Percentiles rank a stretch among this genome's conserved stretches.
Conservation (phyloP, 2,113 vertebrate species). For the Callionymus lyra region DNA sequence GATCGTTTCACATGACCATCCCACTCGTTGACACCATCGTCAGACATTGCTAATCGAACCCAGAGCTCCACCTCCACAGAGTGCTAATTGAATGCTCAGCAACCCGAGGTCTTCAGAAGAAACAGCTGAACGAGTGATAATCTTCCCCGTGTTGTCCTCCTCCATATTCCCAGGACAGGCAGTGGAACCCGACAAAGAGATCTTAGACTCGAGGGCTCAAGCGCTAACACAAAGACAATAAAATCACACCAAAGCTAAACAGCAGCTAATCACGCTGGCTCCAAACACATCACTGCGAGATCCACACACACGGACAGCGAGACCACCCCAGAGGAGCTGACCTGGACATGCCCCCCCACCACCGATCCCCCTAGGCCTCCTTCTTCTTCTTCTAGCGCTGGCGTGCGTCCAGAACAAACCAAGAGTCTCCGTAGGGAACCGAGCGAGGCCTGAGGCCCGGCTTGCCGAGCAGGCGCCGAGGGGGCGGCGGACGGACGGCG, state of each 20-base stretch:
- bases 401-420: constrained; percentile 60
- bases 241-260: constrained; percentile 49
- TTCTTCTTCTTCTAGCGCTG: constrained; percentile 21
- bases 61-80: too few relatives aligned
- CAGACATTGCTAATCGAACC: too few relatives aligned
- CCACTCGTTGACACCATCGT: too few relatives aligned
- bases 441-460: constrained; percentile 39
- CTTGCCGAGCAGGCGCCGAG: constrained; percentile 52
- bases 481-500: constrained; percentile 48
- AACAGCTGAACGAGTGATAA: constrained; percentile 25
- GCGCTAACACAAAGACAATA: constrained; percentile 40
- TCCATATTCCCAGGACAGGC: constrained; percentile 36
- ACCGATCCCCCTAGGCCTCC: too few relatives aligned
- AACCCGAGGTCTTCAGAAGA: constrained; percentile 36
- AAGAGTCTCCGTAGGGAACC: constrained; percentile 44
- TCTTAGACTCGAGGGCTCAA: constrained; percentile 23
- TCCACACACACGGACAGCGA: constrained; percentile 24
- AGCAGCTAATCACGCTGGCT: constrained; percentile 42
- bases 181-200: constrained; percentile 29
- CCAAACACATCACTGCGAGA: constrained; percentile 40
- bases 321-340: constrained; percentile 65
- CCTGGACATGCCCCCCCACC: constrained; percentile 44
- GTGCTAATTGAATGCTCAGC: too few relatives aligned
- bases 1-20: too few relatives aligned
- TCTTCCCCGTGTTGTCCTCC: constrained; percentile 26